These are phyloP conservation scores for Spinus olivaceus DNA, from an alignment of 2,797 vertebrate genomes.

Conservation along the genomic window DNA sequence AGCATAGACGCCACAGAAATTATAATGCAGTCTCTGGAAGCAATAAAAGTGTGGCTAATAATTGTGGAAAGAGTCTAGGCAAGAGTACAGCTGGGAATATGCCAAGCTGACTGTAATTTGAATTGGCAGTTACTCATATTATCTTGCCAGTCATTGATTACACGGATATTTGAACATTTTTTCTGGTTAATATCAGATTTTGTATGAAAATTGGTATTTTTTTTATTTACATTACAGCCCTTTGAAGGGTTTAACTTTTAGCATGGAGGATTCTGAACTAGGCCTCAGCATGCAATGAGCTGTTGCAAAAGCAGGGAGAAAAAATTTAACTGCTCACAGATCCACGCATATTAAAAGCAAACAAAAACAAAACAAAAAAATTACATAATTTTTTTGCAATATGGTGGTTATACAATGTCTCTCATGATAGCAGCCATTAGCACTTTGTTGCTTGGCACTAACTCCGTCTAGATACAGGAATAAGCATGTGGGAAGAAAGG, in stretches of 20 bases:
- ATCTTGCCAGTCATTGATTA: slow-evolving; percentile 50
- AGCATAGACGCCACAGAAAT: neutral
- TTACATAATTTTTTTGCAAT: neutral
- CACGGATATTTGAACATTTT: neutral
- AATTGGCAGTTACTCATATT: slow-evolving; percentile 24
- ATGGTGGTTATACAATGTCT: neutral
- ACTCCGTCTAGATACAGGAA: neutral
- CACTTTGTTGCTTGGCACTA: neutral
- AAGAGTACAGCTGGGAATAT: neutral
- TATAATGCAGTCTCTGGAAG: slow-evolving; percentile 41
- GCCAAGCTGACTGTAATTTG: slow-evolving; percentile 47
- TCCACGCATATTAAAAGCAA: neutral
- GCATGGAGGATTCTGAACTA: neutral
- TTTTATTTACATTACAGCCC: neutral
- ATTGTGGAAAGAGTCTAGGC: slow-evolving; percentile 13
- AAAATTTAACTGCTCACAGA: neutral
- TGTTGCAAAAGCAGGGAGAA: neutral
- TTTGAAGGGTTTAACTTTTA: neutral
- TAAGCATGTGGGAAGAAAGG: neutral
- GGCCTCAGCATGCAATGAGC: neutral
- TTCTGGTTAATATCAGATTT: slow-evolving; percentile 24
- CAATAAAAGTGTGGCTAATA: slow-evolving; percentile 21
- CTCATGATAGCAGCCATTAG: neutral
- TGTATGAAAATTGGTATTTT: neutral
- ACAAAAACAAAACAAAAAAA: neutral